Evolutionary conservation across 2,113 vertebrate genomes (phyloP), one percentile per base, ranked within the genome.

Genomic region (Mesoclemmys tuberculata): DNA sequence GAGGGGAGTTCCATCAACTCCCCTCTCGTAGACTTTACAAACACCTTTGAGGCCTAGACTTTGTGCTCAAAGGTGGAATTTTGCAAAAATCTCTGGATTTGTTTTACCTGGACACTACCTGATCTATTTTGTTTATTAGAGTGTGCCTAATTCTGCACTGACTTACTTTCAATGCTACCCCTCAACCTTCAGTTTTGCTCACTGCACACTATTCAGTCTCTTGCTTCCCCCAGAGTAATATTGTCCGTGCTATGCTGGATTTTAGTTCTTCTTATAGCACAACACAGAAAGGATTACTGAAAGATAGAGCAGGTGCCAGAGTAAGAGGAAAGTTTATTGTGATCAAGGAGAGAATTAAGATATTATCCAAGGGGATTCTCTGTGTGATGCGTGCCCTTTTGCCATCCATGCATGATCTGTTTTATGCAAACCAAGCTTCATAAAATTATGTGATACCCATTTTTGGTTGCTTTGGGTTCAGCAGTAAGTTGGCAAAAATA

Each of bases 331-430:
- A 13, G 35, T 35, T 54, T 26, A 4, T 71, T 12, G 24, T 27
- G 51, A 51, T 41, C 41, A 80, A 58, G 24, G 14, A 41, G 24
- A 19, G 24, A 10, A 21, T 56, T 35, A 38, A 48, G 7, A 38
- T n/a, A 71, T 71, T 71, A 21, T 71, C 68, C n/a, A 21, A 71
- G 19, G n/a, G 35, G n/a, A 71, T 38, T 71, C 31, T 38, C 68
- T 5, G 21, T 71, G 44, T 77, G 54, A n/a, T 21, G 16, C 21
- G 11, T 24, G 2, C 29, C 52, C 85, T 88, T 75, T 54, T 56
- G 41, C 48, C 78, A 31, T 22, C 49, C 52, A 80, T 1, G 0
- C 27, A 85, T 49, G 7, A 51, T 24, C 7, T 1, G 2, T 52
- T 52, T 82, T 88, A 35, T 85, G 54, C 58, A 27, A 21, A 7